Base-by-base conservation (phyloP, 2,113 vertebrate species). In the Erinaceus europaeus region DNA sequence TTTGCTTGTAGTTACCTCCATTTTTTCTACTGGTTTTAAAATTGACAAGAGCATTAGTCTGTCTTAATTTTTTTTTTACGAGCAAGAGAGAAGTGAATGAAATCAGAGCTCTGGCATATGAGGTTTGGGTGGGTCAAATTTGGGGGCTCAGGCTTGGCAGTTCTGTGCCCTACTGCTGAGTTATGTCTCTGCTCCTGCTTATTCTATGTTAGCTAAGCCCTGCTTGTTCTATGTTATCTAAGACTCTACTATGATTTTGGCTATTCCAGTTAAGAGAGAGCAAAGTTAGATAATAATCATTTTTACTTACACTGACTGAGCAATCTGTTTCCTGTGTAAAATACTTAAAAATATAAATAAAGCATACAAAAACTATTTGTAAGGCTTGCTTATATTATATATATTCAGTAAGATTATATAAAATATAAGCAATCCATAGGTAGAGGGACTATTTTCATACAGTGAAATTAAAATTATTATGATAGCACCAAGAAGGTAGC, bases 21-120 rank as follows among this genome's bases (percentile, higher is more conserved):
- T 80, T 48, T 34, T 77, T 81, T 46, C 52, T 93, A 25, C 40
- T 72, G 67, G 1, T 81, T 32, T 73, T 88, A 59, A 80, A 83
- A 74, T 32, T 53, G 23, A 25, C 2, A 1, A 36, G 50, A 52
- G 68, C 78, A 23, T 9, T 57, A n/a, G 21, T 57, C 29, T 57
- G 29, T 9, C 25, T 57, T 57, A 50, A 17, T 9, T 29, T 57
- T 18, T 9, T 27, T 17, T 57, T 27, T 25, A 6, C n/a, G n/a
- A n/a, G n/a, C n/a, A n/a, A n/a, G n/a, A n/a, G n/a, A n/a, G n/a
- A n/a, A n/a, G n/a, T n/a, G n/a, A n/a, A n/a, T n/a, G n/a, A n/a
- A n/a, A n/a, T n/a, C n/a, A n/a, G n/a, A n/a, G n/a, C n/a, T n/a
- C n/a, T n/a, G n/a, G n/a, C n/a, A n/a, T n/a, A n/a, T n/a, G n/a